Conservation (phyloP, 2,888 invertebrate species). For the Drosophila paramelanica region DNA sequence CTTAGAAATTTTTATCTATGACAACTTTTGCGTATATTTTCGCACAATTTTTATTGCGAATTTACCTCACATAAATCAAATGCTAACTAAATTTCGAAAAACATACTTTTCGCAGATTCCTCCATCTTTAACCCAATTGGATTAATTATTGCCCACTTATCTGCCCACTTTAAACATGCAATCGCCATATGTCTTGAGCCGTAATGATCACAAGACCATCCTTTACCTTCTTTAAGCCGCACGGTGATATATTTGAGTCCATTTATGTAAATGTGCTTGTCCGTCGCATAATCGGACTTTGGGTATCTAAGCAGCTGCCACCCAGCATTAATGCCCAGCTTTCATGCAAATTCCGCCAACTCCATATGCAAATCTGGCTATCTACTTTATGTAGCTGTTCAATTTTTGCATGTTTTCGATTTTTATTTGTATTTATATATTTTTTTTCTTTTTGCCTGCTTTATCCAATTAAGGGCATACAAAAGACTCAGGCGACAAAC, state of each 20-base stretch:
- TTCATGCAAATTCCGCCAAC: slow-evolving; percentile 50
- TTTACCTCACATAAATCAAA: neutral
- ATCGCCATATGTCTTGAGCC: slow-evolving; percentile 1
- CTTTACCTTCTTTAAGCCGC: slow-evolving; percentile 19
- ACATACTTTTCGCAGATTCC: neutral
- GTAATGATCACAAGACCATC: slow-evolving; percentile 28
- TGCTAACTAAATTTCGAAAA: neutral
- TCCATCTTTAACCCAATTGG: slow-evolving; percentile 12
- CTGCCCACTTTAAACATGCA: slow-evolving; percentile 26
- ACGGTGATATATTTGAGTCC: slow-evolving; percentile 34
- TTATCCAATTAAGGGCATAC: slow-evolving; percentile 63
- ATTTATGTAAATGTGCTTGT: slow-evolving; percentile 49
- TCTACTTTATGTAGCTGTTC: slow-evolving; percentile 46
- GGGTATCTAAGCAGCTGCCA: slow-evolving; percentile 46
- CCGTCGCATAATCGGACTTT: slow-evolving; percentile 29
- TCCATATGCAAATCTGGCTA: slow-evolving; percentile 51
- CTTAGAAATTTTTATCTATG: too few species aligned
- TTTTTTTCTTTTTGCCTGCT: slow-evolving; percentile 19
- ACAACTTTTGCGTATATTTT: neutral
- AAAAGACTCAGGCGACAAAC: slow-evolving; percentile 70
- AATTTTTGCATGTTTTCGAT: slow-evolving; percentile 50
- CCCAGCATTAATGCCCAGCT: slow-evolving; percentile 39
- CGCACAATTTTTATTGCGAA: neutral
- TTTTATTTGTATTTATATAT: neutral
- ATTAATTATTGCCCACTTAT: slow-evolving; percentile 16